A percentile compares a stretch with the other conserved stretches of the same genome.
These are phyloP conservation scores for Pogonomyrmex barbatus DNA, from an alignment of 1,140 invertebrate species.

Conservation along the genomic window DNA sequence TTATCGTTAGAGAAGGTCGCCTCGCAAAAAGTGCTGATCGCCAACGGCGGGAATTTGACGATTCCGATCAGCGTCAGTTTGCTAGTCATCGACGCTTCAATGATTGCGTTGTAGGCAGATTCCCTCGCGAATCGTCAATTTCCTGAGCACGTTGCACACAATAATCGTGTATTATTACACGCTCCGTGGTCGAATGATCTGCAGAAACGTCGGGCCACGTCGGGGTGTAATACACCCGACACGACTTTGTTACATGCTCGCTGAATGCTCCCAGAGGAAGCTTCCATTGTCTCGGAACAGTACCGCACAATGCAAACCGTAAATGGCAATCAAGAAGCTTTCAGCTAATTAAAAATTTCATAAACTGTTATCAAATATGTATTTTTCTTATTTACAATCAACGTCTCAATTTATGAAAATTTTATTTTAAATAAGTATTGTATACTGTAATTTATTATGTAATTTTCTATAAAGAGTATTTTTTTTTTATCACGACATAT, in stretches of 20 bases:
- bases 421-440: constrained; percentile 5
- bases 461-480: neutral
- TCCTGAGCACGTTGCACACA: constrained; percentile 43
- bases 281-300: neutral
- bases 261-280: neutral
- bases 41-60: constrained; percentile 19
- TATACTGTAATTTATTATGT: neutral
- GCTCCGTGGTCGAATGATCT: constrained; percentile 49
- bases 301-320: neutral
- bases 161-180: constrained; percentile 63
- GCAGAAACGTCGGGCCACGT: constrained; percentile 35
- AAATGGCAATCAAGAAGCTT: constrained; percentile 3
- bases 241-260: constrained; percentile 35
- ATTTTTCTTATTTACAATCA: neutral
- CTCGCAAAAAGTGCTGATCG: constrained; percentile 36
- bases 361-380: constrained; percentile 2
- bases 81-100: constrained; percentile 60
- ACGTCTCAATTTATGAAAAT: neutral
- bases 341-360: neutral
- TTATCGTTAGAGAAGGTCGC: constrained; percentile 3
- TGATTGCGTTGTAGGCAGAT: constrained; percentile 43
- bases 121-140: constrained; percentile 46
- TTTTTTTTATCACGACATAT: neutral
- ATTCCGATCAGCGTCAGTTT: constrained; percentile 54
- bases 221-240: constrained; percentile 16